Evolutionary conservation across 2,888 invertebrate species (phyloP), one percentile per base, ranked within the genome.

Genomic region (Epistrophe eligans): DNA sequence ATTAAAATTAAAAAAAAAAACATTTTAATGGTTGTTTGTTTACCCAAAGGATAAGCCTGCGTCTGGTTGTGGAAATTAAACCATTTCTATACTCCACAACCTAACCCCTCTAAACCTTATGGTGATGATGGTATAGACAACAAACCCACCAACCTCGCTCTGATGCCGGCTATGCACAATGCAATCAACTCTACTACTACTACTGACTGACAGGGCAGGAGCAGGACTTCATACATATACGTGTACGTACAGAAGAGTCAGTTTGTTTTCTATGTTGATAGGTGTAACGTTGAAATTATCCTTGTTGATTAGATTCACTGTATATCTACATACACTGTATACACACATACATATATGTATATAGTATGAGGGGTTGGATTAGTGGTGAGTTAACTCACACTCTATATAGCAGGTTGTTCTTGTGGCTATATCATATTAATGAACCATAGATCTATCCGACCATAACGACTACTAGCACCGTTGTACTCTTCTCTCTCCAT

Each of bases 1-100:
- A 72, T 45, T 55, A 72, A 67, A 67, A 48, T 19, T 19, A n/a
- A 55, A 57, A 32, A 24, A 35, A 64, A 79, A 48, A 58, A 66
- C 76, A 76, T 87, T 55, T 79, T 79, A 87, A 83, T 87, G 87
- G 83, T 76, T 87, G 87, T 87, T 87, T 87, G 87, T 87, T 83
- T 87, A 83, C 87, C 66, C 79, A 71, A 79, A 83, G 87, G 87
- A 87, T 87, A 87, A 87, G 71, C 83, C 79, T 66, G 79, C 60
- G 79, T 79, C 87, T 79, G 87, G 87, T 79, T 79, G 79, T 79
- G 6, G 83, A 83, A 87, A 87, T 87, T 87, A 87, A 87, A 87
- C 71, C 83, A 70, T 87, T 79, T 45, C 55, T 73, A 28, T 55
- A 28, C 32, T 8, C 0, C 6, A 0, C 7, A 32, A 7, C 7